These are phyloP conservation scores for Mallotus villosus DNA, from an alignment of 2,797 vertebrate genomes.

Conservation along the genomic window DNA sequence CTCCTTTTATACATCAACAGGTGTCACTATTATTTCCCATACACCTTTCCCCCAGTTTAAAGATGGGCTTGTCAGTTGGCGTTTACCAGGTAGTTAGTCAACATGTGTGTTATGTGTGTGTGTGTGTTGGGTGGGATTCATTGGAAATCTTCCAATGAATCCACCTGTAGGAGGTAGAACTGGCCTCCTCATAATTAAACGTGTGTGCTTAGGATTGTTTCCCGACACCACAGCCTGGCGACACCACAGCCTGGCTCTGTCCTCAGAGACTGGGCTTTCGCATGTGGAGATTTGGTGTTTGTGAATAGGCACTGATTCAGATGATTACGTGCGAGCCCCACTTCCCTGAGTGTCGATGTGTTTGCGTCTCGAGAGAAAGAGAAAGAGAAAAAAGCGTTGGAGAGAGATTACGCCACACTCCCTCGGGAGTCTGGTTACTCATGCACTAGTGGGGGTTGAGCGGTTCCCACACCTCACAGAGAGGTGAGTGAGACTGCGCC, in stretches of 20 bases:
- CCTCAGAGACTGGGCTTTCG: slow-evolving; percentile 47
- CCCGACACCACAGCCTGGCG: slow-evolving; percentile 42
- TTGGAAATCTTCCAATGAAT: slow-evolving; percentile 24
- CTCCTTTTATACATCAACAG: too few relatives aligned
- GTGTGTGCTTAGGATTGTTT: background rate
- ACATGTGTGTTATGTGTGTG: background rate
- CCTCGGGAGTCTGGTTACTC: slow-evolving; percentile 77
- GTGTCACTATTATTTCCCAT: too few relatives aligned
- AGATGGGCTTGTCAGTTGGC: too few relatives aligned
- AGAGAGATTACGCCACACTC: slow-evolving; percentile 77
- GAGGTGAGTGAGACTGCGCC: slow-evolving; percentile 74
- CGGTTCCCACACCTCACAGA: slow-evolving; percentile 78
- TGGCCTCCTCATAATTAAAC: slow-evolving; percentile 31
- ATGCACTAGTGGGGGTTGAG: slow-evolving; percentile 70
- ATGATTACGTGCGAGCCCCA: slow-evolving; percentile 31
- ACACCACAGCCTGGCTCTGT: slow-evolving; percentile 46
- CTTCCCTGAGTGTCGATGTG: slow-evolving; percentile 13
- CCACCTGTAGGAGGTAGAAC: slow-evolving; percentile 35
- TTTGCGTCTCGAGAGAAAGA: slow-evolving; percentile 44
- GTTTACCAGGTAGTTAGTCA: slow-evolving; percentile 26
- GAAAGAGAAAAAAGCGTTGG: slow-evolving; percentile 64
- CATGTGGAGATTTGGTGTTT: slow-evolving; percentile 65
- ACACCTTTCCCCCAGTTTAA: too few relatives aligned
- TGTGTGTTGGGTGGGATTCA: slow-evolving; percentile 33
- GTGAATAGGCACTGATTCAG: slow-evolving; percentile 54